Conservation (phyloP, 2,888 invertebrate genomes). For the Marasmarcha lunaedactyla region DNA sequence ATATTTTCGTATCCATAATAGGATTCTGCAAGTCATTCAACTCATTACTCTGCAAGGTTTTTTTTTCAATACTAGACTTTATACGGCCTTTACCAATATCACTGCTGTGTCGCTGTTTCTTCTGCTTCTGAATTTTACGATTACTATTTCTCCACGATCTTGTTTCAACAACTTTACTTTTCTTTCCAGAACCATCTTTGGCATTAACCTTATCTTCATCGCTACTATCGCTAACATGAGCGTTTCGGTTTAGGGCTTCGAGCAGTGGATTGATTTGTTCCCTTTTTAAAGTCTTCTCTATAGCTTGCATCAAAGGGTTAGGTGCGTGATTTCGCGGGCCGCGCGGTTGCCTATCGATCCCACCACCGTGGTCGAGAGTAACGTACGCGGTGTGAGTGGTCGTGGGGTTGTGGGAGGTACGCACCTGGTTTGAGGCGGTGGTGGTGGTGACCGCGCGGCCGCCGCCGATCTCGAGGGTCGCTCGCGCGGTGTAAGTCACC, state of each 20-base stretch:
- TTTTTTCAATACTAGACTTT: slow-evolving; percentile 1
- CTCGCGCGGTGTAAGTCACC: slow-evolving; percentile 65
- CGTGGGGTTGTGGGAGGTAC: slow-evolving; percentile 22
- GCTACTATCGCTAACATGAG: too few species aligned
- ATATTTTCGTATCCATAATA: too few species aligned
- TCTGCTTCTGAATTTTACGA: not conserved
- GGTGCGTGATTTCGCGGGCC: slow-evolving; percentile 1
- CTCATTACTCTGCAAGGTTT: slow-evolving; percentile 1
- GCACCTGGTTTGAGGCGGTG: slow-evolving; percentile 66
- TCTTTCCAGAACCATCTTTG: not conserved
- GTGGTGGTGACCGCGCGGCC: slow-evolving; percentile 66
- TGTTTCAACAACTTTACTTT: too few species aligned
- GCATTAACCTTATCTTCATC: too few species aligned
- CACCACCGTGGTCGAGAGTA: too few species aligned
- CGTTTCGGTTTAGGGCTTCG: too few species aligned
- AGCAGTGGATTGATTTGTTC: too few species aligned
- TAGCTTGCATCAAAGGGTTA: not conserved
- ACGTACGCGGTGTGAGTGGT: too few species aligned
- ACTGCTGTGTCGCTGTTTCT: too few species aligned
- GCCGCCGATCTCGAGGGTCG: slow-evolving; percentile 65
- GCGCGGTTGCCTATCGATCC: slow-evolving; percentile 1
- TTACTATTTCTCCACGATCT: too few species aligned
- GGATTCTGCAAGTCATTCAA: slow-evolving; percentile 5
- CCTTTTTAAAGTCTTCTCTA: not conserved
- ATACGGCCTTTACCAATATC: not conserved